phyloP scores from a whole-genome alignment of 2,113 vertebrate species.

The Zosterops borbonicus region DNA sequence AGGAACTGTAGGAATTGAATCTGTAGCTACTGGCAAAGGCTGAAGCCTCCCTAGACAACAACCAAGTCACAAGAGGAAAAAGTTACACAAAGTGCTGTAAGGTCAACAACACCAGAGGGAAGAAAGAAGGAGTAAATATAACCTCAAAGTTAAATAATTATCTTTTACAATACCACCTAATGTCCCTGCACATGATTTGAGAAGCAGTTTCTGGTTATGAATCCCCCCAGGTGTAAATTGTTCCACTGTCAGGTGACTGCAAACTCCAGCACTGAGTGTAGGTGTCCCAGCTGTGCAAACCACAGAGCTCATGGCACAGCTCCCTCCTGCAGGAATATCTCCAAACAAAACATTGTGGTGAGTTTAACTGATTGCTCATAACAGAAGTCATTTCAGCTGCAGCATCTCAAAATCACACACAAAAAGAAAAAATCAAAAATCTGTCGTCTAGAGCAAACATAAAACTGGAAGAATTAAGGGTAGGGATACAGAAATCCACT shows the following conservation, averaged over 20 bases:
- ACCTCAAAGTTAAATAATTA: background rate
- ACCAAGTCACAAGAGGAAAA: background rate
- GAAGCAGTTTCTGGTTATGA: background rate
- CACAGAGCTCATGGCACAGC: background rate
- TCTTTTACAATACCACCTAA: background rate
- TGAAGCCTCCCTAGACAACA: background rate
- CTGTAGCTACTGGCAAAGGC: background rate
- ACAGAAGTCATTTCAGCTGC: background rate
- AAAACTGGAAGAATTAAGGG: background rate
- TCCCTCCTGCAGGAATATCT: background rate
- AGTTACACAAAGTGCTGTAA: background rate
- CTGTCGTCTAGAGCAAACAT: background rate
- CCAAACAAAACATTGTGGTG: background rate
- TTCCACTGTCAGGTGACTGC: background rate
- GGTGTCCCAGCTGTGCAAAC: background rate
- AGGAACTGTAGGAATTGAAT: background rate
- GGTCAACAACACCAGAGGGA: background rate
- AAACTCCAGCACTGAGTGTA: background rate
- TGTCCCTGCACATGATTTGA: accelerated
- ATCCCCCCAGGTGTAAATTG: background rate
- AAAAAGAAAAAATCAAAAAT: background rate
- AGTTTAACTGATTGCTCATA: background rate
- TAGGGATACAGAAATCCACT: background rate
- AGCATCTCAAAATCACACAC: background rate
- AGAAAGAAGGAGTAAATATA: background rate